Conservation (phyloP, 2,888 invertebrate genomes). For the Vesta saturnalis region DNA sequence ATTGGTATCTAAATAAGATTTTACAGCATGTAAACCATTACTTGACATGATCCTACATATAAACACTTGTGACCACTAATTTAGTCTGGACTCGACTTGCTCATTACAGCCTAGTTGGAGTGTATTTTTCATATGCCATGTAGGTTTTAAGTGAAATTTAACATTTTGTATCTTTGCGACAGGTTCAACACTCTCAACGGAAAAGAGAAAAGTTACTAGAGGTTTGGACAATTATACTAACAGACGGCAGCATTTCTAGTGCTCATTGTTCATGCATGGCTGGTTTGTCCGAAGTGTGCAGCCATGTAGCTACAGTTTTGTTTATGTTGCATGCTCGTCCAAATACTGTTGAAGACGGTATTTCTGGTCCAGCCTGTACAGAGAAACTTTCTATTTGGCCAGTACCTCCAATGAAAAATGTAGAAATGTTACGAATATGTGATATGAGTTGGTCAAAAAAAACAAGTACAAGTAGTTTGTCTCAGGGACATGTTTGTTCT, state of each 20-base stretch:
- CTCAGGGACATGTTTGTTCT: not conserved
- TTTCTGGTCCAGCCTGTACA: constrained; percentile 1
- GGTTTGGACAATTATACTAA: not conserved
- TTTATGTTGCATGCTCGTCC: constrained; percentile 4
- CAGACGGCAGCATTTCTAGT: constrained; percentile 12
- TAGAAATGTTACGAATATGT: too few species aligned
- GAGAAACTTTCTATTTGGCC: constrained; percentile 13
- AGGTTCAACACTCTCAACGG: too few species aligned
- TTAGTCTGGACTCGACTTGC: not conserved
- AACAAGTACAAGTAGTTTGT: not conserved
- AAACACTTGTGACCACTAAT: not conserved
- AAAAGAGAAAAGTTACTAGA: too few species aligned
- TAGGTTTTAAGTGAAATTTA: too few species aligned
- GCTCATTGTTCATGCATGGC: constrained; percentile 17
- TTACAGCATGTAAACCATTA: not conserved
- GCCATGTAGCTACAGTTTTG: constrained; percentile 11
- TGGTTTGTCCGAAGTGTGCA: not conserved
- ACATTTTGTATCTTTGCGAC: too few species aligned
- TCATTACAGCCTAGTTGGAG: too few species aligned
- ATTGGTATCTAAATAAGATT: not conserved
- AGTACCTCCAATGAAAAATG: constrained; percentile 9
- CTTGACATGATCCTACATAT: constrained; percentile 5
- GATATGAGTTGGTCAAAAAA: not conserved
- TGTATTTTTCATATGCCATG: too few species aligned
- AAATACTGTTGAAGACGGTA: not conserved